These are phyloP conservation scores for Ceratotherium simum DNA, from an alignment of 2,113 vertebrate species.

Conservation along the genomic window DNA sequence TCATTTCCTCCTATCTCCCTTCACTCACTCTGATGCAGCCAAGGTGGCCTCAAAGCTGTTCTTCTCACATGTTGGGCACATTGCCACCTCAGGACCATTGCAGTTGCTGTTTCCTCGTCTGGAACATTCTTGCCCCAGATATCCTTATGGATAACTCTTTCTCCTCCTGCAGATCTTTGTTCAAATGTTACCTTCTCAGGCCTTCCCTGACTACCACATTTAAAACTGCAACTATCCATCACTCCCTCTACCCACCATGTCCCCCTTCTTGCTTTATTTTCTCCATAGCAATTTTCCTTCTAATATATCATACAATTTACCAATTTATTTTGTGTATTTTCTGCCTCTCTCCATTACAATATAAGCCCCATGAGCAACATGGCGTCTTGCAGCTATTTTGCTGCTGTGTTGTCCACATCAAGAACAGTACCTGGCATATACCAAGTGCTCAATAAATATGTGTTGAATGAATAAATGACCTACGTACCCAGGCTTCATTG, in stretches of 20 bases:
- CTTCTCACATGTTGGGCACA: not conserved
- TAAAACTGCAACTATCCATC: not conserved
- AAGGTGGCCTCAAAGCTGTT: not conserved
- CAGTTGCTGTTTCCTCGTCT: not conserved
- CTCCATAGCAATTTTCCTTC: not conserved
- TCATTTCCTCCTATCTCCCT: not conserved
- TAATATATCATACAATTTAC: not conserved
- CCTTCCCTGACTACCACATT: not conserved
- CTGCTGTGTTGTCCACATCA: not conserved
- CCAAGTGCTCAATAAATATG: not conserved
- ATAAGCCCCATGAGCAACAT: not conserved
- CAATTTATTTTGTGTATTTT: conserved; percentile 32
- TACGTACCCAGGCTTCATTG: not conserved
- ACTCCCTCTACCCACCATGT: not conserved
- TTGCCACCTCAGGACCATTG: not conserved
- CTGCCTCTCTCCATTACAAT: not conserved
- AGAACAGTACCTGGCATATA: not conserved
- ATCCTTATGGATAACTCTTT: not conserved
- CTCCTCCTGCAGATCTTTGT: not conserved
- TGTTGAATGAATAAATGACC: not conserved
- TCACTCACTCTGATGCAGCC: not conserved
- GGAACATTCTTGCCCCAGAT: not conserved
- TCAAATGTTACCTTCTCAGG: not conserved
- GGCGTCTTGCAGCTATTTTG: not conserved
- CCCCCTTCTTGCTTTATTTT: not conserved